A percentile compares a stretch with the other conserved stretches of the same genome.
Evolutionary conservation across 92 coral and sea anemone genomes (phyloP).

Genomic region (Umimayanthus kanabou): DNA sequence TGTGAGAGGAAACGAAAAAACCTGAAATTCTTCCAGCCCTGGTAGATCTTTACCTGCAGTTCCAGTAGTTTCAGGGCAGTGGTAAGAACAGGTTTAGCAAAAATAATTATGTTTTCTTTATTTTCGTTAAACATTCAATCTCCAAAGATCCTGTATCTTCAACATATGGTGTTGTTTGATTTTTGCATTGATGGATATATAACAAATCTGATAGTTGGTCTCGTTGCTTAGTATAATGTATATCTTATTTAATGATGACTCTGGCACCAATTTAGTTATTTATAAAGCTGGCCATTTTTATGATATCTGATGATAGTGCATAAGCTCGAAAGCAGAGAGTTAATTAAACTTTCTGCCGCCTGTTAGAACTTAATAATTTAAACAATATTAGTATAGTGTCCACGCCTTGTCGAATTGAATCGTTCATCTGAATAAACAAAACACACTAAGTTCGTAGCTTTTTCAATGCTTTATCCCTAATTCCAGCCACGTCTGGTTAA

Average conservation of each 20-base stretch:
- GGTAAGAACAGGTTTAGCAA: slow-evolving; percentile 11
- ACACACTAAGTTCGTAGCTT: neutral
- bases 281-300: slow-evolving; percentile 35
- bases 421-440: slow-evolving; percentile 16
- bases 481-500: neutral
- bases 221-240: neutral
- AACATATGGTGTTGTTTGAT: slow-evolving; percentile 8
- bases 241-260: slow-evolving; percentile 10
- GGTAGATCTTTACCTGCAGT: neutral
- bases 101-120: neutral
- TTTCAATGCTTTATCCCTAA: neutral
- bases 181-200: neutral
- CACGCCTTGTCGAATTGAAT: slow-evolving; percentile 8
- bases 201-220: slow-evolving; percentile 13
- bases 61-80: neutral
- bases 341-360: slow-evolving; percentile 23
- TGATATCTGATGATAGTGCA: slow-evolving; percentile 13
- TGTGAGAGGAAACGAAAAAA: neutral
- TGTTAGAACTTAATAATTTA: slow-evolving; percentile 13
- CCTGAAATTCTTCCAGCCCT: neutral
- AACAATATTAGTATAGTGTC: slow-evolving; percentile 11
- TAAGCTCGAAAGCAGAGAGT: slow-evolving; percentile 27
- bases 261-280: slow-evolving; percentile 13
- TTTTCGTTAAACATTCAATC: slow-evolving; percentile 25
- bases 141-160: neutral